Base-by-base conservation (phyloP, 2,797 vertebrate species). In the Erithacus rubecula region DNA sequence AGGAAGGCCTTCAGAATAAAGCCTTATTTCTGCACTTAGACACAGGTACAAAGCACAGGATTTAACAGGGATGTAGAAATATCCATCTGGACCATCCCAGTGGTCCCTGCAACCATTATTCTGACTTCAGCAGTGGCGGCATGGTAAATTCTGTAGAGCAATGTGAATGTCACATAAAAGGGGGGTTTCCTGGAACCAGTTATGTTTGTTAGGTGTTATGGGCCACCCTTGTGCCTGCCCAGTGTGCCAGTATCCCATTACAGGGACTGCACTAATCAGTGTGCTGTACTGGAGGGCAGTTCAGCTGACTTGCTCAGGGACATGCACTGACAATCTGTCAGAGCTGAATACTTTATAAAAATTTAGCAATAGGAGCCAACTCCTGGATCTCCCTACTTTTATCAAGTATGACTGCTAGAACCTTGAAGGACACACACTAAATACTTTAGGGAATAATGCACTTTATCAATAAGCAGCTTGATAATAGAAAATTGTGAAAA, bases 321-420 rank as follows among this genome's bases (percentile, higher is more conserved):
- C 30, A 32, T 43, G 18, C 0, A 0, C 20, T 46, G 43, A 19
- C 10, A 64, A 10, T 3, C 3, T 16, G 6, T 23, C n/a, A 64
- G n/a, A 52, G 10, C 51, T 52, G 52, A 59, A 52, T 36, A 15
- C 46, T 59, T 36, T 3, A 41, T 5, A 53, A 53, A 10, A 59
- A 18, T 29, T 41, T 36, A 59, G 30, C 36, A 71, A 32, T 44
- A 32, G 8, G 13, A 34, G 19, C 12, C 1, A 15, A 11, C 18
- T 46, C 52, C 52, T 46, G 39, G n/a, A 46, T 46, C 13, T 53
- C 11, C 27, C 19, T 36, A 29, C 39, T 90, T 65, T 32, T 72
- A 36, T 41, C 6, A 7, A 41, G 11, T n/a, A 29, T 47, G 21
- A 46, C 19, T 46, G 14, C 64, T 53, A 15, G 16, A 34, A 53